Evolutionary conservation across 2,797 vertebrate species (phyloP).

Genomic region (Ctenochaetus hawaiiensis): DNA sequence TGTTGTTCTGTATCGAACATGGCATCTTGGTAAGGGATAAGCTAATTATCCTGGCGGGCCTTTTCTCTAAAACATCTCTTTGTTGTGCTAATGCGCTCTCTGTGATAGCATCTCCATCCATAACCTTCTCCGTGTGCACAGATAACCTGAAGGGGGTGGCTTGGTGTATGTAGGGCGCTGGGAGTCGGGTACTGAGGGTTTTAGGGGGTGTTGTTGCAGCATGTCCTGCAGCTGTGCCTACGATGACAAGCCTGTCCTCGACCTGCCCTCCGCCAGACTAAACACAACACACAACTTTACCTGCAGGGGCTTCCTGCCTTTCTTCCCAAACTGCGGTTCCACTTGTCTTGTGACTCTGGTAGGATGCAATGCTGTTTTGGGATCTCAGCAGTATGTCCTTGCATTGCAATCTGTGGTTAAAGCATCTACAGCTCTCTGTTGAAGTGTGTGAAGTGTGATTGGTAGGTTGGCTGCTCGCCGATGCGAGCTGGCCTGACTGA

Average conservation of each 20-base stretch:
- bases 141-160: slow-evolving; percentile 67
- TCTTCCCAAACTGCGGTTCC: slow-evolving; percentile 17
- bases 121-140: slow-evolving; percentile 67
- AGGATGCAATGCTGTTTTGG: neutral
- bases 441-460: slow-evolving; percentile 18
- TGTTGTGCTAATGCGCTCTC: slow-evolving; percentile 75
- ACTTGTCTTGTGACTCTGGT: slow-evolving; percentile 37
- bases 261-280: slow-evolving; percentile 62
- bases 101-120: slow-evolving; percentile 78
- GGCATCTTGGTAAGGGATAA: slow-evolving; percentile 62
- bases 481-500: slow-evolving; percentile 64
- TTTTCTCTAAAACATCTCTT: slow-evolving; percentile 68
- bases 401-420: slow-evolving; percentile 15
- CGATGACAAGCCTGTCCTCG: slow-evolving; percentile 72
- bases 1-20: slow-evolving; percentile 61
- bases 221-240: slow-evolving; percentile 80
- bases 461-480: slow-evolving; percentile 31
- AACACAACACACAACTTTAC: slow-evolving; percentile 61
- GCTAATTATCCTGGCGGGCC: slow-evolving; percentile 60
- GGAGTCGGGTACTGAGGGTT: slow-evolving; percentile 11
- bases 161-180: slow-evolving; percentile 61
- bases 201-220: slow-evolving; percentile 52
- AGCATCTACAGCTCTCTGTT: slow-evolving; percentile 12
- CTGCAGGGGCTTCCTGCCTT: slow-evolving; percentile 56
- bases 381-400: slow-evolving; percentile 8